These are phyloP conservation scores for Stegodyphus mimosarum DNA, from an alignment of 1,140 invertebrate species.

Conservation along the genomic window DNA sequence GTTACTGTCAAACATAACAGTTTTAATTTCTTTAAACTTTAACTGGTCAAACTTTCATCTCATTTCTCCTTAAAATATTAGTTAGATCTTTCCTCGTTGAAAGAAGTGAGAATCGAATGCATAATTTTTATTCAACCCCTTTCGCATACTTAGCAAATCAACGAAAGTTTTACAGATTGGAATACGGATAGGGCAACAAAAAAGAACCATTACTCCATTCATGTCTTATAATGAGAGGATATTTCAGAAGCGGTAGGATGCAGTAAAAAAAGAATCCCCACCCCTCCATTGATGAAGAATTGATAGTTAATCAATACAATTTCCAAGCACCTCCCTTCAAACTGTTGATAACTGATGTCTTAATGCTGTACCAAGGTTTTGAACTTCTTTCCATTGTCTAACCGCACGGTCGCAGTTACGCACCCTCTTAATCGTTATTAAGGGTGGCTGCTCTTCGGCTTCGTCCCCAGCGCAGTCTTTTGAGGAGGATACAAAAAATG, in stretches of 20 bases:
- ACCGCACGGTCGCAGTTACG: slow-evolving; percentile 13
- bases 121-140: slow-evolving; percentile 17
- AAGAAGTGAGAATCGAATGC: no score
- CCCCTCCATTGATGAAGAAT: slow-evolving; percentile 59
- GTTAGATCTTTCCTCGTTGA: no score
- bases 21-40: neutral
- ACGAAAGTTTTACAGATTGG: slow-evolving; percentile 53
- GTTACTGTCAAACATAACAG: neutral
- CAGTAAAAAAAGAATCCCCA: slow-evolving; percentile 2
- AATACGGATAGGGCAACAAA: slow-evolving; percentile 37
- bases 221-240: slow-evolving; percentile 16
- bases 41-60: neutral
- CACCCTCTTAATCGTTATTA: slow-evolving; percentile 59
- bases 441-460: slow-evolving; percentile 47
- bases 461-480: neutral
- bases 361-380: slow-evolving; percentile 20
- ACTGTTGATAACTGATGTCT: slow-evolving; percentile 61
- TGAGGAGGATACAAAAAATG: no score
- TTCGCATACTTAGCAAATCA: neutral
- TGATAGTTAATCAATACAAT: slow-evolving; percentile 60
- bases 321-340: slow-evolving; percentile 11
- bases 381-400: slow-evolving; percentile 45
- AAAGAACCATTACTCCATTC: slow-evolving; percentile 56
- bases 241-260: neutral
- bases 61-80: no score